phyloP scores from a whole-genome alignment of 2,113 vertebrate genomes.

The Pontoporia blainvillei region DNA sequence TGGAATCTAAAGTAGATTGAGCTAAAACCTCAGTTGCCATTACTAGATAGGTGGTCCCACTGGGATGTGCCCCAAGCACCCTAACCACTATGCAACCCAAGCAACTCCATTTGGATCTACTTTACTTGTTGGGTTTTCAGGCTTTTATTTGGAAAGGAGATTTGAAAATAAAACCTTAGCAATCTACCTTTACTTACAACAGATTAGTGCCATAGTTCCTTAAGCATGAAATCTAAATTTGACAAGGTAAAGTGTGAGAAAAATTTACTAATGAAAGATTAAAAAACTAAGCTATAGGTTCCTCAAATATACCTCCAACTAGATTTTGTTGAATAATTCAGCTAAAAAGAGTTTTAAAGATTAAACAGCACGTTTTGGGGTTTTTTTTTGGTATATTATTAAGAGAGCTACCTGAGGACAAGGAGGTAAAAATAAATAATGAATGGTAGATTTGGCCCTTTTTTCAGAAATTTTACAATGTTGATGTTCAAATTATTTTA shows the following conservation, averaged over 20 bases:
- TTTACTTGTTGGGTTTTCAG: neutral
- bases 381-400: neutral
- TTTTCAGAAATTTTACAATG: neutral
- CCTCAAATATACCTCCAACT: neutral
- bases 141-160: neutral
- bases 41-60: neutral
- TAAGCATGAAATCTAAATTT: neutral
- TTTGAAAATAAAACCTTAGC: neutral
- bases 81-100: no score
- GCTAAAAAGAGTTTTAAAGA: neutral
- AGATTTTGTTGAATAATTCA: neutral
- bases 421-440: neutral
- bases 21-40: neutral
- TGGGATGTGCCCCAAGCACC: accelerated
- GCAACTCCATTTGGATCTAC: neutral
- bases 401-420: neutral
- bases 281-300: neutral
- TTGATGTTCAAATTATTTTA: neutral
- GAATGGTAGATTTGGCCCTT: neutral
- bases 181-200: neutral
- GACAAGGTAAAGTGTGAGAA: neutral
- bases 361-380: neutral
- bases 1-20: neutral
- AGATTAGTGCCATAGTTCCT: neutral
- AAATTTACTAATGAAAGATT: neutral